Percentiles rank a stretch among this genome's conserved stretches.
phyloP scores from a whole-genome alignment of 35 echinoderm and acorn worm species.

The Hemicentrotus pulcherrimus region DNA sequence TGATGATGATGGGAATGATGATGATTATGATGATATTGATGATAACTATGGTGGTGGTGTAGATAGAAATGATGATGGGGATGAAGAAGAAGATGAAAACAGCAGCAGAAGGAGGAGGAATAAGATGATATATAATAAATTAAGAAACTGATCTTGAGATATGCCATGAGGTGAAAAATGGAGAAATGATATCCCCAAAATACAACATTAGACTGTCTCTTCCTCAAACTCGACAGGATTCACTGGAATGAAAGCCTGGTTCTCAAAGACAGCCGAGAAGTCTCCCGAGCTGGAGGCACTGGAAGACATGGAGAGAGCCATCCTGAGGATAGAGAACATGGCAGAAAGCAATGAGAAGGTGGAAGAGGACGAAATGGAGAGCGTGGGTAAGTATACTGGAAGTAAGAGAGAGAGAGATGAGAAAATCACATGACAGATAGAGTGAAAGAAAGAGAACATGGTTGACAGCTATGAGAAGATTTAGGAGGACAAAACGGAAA shows the following conservation, averaged over 20 bases:
- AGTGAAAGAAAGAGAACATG: not conserved
- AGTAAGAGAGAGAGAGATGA: not conserved
- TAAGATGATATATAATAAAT: too few relatives aligned
- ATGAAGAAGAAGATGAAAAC: too few relatives aligned
- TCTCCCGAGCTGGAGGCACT: slow-evolving; percentile 64
- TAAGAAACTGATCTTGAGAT: too few relatives aligned
- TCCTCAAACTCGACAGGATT: not conserved
- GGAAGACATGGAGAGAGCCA: slow-evolving; percentile 84
- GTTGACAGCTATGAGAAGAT: too few relatives aligned
- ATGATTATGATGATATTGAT: too few relatives aligned
- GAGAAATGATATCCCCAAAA: too few relatives aligned
- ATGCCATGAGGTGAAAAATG: too few relatives aligned
- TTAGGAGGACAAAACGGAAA: too few relatives aligned
- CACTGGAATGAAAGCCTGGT: slow-evolving; percentile 45
- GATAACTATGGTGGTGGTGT: too few relatives aligned
- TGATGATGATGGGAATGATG: too few relatives aligned
- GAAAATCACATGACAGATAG: not conserved
- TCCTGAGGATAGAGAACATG: slow-evolving; percentile 45
- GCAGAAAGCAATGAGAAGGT: slow-evolving; percentile 50
- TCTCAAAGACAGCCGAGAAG: slow-evolving; percentile 61
- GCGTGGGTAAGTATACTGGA: slow-evolving; percentile 59
- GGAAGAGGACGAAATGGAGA: slow-evolving; percentile 47
- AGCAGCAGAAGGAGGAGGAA: too few relatives aligned
- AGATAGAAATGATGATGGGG: too few relatives aligned
- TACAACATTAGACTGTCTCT: not conserved